Conservation (phyloP, 2,888 invertebrate genomes). For the Leptogaster cylindrica region DNA sequence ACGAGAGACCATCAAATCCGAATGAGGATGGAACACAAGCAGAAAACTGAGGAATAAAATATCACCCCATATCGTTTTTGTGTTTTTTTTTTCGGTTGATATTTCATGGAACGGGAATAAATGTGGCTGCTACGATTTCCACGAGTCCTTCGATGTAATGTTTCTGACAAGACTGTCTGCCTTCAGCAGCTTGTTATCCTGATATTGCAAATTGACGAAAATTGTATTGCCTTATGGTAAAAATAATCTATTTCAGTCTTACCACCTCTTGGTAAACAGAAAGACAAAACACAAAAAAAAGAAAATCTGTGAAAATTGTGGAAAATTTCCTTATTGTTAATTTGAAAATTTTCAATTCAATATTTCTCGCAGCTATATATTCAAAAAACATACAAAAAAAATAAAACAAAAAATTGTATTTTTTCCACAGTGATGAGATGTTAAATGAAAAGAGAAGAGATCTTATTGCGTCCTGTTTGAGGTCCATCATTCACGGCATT, state of each 20-base stretch:
- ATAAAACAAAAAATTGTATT: too few relatives aligned
- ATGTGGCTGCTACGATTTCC: conserved; percentile 1
- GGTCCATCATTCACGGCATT: conserved; percentile 15
- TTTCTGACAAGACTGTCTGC: too few relatives aligned
- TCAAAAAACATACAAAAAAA: too few relatives aligned
- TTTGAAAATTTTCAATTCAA: not conserved
- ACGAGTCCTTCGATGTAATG: not conserved
- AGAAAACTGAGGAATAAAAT: conserved; percentile 11
- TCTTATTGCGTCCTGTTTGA: conserved; percentile 29
- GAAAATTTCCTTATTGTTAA: not conserved
- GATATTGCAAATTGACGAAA: conserved; percentile 5
- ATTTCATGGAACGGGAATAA: not conserved
- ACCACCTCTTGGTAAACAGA: not conserved
- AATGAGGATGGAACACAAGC: conserved; percentile 23
- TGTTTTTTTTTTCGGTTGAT: not conserved
- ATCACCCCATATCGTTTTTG: not conserved
- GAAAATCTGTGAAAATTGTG: not conserved
- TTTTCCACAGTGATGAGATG: too few relatives aligned
- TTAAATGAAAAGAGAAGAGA: conserved; percentile 13
- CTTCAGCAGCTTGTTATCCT: too few relatives aligned
- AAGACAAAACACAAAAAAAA: not conserved
- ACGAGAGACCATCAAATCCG: conserved; percentile 19
- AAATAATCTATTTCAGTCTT: not conserved
- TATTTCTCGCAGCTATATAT: not conserved
- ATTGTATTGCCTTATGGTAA: conserved; percentile 21